A percentile compares a stretch with the other conserved stretches of the same genome.
Evolutionary conservation across 2,888 invertebrate genomes (phyloP).

Genomic region (Perizoma affinitatum): DNA sequence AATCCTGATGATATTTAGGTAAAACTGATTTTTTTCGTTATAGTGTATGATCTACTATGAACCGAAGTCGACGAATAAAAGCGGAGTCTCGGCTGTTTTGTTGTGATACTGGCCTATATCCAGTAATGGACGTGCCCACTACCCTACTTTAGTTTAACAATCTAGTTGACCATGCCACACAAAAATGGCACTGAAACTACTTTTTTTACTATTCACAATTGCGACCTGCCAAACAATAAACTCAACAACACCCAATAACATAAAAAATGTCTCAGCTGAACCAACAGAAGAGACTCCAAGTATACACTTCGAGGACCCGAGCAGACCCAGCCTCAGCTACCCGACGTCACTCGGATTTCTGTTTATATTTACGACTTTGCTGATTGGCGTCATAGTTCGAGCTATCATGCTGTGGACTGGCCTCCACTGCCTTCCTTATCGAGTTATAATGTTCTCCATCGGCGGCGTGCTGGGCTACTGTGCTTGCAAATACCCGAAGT

Average conservation of each 20-base stretch:
- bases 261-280: background rate
- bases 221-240: conserved; percentile 14
- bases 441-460: conserved; percentile 70
- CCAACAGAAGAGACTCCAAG: background rate
- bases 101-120: no score
- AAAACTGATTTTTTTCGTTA: no score
- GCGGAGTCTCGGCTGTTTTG: no score
- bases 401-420: conserved; percentile 64
- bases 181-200: conserved; percentile 38
- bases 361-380: conserved; percentile 61
- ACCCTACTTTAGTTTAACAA: conserved; percentile 9
- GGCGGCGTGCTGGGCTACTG: conserved; percentile 69
- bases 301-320: conserved; percentile 42
- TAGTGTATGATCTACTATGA: no score
- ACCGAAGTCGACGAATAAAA: no score
- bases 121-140: no score
- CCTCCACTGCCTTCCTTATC: conserved; percentile 60
- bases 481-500: conserved; percentile 57
- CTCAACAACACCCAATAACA: conserved; percentile 5
- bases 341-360: conserved; percentile 61
- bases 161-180: conserved; percentile 45
- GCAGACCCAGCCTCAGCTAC: conserved; percentile 57
- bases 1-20: no score
- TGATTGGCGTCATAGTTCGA: conserved; percentile 66
- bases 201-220: conserved; percentile 24